Evolutionary conservation across 1,140 invertebrate genomes (phyloP).

Genomic region (Orchestia grillus): DNA sequence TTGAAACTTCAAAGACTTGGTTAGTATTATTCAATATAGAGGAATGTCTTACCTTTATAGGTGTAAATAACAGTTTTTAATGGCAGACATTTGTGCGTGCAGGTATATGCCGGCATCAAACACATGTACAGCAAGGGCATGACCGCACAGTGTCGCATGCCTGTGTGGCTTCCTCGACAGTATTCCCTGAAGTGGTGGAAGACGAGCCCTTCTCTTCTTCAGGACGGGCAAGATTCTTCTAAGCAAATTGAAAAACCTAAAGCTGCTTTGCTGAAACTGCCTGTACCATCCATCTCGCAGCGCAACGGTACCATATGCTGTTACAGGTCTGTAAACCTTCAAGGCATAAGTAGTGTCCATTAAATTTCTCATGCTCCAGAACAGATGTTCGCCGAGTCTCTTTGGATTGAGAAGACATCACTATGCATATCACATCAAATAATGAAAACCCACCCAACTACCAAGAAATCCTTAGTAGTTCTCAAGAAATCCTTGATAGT

Average conservation of each 20-base stretch:
- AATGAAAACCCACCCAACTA: too few species aligned
- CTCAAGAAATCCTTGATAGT: too few species aligned
- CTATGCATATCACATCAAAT: too few species aligned
- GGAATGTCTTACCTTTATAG: too few species aligned
- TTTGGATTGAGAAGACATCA: too few species aligned
- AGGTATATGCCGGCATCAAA: constrained; percentile 66
- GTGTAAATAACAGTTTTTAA: neutral
- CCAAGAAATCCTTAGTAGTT: too few species aligned
- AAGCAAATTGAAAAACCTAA: constrained; percentile 70
- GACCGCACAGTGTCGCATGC: constrained; percentile 77
- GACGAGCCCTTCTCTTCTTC: constrained; percentile 72
- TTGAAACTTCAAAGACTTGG: too few species aligned
- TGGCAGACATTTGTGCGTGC: neutral
- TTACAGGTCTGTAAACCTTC: constrained; percentile 74
- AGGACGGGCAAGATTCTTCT: constrained; percentile 72
- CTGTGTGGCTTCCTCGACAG: constrained; percentile 79
- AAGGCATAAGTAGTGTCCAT: too few species aligned
- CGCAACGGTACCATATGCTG: constrained; percentile 90
- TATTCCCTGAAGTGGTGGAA: constrained; percentile 81
- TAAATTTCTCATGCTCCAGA: too few species aligned
- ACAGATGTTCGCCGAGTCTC: too few species aligned
- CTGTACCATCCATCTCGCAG: constrained; percentile 82
- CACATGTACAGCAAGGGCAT: constrained; percentile 61
- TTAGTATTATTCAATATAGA: too few species aligned
- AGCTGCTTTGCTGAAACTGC: constrained; percentile 77